Conservation (phyloP, 2,888 invertebrate species). For the Drosophila ezoana region DNA sequence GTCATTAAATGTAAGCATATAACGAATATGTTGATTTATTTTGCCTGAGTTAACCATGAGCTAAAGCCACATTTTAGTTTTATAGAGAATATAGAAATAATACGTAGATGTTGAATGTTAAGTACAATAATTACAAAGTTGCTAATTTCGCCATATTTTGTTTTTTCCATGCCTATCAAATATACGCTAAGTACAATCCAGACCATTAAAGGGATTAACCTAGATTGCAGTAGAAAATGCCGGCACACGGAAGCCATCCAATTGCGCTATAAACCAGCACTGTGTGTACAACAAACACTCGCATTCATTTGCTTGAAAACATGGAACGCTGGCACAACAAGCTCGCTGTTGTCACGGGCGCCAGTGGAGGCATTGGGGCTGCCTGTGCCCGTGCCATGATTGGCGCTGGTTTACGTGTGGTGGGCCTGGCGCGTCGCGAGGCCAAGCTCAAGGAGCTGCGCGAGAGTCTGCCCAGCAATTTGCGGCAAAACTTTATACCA, state of each 20-base stretch:
- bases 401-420: constrained; percentile 86
- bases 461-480: constrained; percentile 62
- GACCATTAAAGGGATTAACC: constrained; percentile 35
- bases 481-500: constrained; percentile 84
- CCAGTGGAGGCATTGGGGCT: constrained; percentile 88
- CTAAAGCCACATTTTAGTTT: not conserved
- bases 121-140: not conserved
- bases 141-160: not conserved
- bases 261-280: constrained; percentile 13
- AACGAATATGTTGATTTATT: not conserved
- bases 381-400: constrained; percentile 85
- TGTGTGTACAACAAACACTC: not conserved
- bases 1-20: not conserved
- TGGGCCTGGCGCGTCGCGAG: constrained; percentile 86
- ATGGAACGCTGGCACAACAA: constrained; percentile 88
- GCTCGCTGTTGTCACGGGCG: constrained; percentile 88
- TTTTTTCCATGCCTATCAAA: not conserved
- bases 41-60: not conserved
- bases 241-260: constrained; percentile 31
- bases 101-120: constrained; percentile 1
- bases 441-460: constrained; percentile 82
- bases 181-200: not conserved
- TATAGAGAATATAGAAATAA: not conserved
- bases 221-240: constrained; percentile 20
- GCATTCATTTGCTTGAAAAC: constrained; percentile 15